Base-by-base conservation (phyloP, 1,140 invertebrate species). In the Diorhabda sublineata region DNA sequence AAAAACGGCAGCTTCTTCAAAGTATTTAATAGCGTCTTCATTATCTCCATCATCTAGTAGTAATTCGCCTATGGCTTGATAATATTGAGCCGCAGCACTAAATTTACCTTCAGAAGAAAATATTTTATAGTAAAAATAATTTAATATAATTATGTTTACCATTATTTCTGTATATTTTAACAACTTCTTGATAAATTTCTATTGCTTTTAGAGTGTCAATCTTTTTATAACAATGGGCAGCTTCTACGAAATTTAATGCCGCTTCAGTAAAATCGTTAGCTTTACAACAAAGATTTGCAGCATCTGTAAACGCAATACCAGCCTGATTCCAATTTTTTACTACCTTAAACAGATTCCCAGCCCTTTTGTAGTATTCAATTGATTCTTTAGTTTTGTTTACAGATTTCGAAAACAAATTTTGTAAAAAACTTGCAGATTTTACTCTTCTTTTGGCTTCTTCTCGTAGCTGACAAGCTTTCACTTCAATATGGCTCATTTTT, bases 141-240 rank as follows among this genome's bases (percentile, higher is more conserved):
- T 3, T 8, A 52, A 52, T 52, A 4, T 8, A 52, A 8, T 52
- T 52, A 52, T n/a, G 47, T 52, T 60, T 73, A 71, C 97, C 97
- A 95, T 99, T 98, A 79, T 99, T 96, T 7, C 95, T 97, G 81
- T 98, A 99, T 69, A 99, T 97, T 81, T 98, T 96, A 69, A 98
- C 96, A 3, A 96, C 93, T 81, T 97, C 97, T 74, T 93, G 82
- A 43, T 98, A 82, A 82, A 94, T 96, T 62, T 89, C 90, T 3
- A 98, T 91, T 0, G 96, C 95, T 86, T 96, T 93, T 83, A 93
- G 90, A 42, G 92, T 87, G 82, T 97, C 92, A 75, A 89, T 88
- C 83, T 99, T 99, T 80, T 98, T 97, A 78, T 94, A 99, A 83
- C 96, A 98, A 81, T 95, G 98, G 26, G 93, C 93, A 63, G 97